These are phyloP conservation scores for Nemapogon koenigi DNA, from an alignment of 2,888 invertebrate species.

Conservation along the genomic window DNA sequence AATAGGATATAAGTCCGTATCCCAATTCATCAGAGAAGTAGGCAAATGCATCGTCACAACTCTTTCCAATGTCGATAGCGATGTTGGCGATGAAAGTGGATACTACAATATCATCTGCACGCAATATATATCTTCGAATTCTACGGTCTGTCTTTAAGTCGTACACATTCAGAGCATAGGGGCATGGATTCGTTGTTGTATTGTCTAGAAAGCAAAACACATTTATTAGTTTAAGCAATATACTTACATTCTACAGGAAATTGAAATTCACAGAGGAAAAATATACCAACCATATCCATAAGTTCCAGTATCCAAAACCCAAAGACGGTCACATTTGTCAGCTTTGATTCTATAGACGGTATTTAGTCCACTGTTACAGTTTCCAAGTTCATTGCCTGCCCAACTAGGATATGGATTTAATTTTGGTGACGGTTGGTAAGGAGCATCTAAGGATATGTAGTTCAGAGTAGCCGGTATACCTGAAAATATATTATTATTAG, in stretches of 20 bases:
- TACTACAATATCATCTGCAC: slow-evolving; percentile 74
- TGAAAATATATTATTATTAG: no score
- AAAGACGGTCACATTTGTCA: slow-evolving; percentile 79
- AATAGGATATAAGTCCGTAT: slow-evolving; percentile 81
- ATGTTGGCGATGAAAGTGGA: slow-evolving; percentile 88
- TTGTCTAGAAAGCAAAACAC: slow-evolving; percentile 48
- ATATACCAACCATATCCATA: slow-evolving; percentile 71
- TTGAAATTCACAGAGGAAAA: no score
- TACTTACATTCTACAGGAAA: no score
- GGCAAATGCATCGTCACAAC: slow-evolving; percentile 78
- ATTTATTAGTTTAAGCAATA: slow-evolving; percentile 1
- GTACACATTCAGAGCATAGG: slow-evolving; percentile 79
- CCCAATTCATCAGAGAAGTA: slow-evolving; percentile 85
- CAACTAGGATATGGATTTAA: slow-evolving; percentile 81
- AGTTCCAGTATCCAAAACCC: slow-evolving; percentile 86
- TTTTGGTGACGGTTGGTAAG: slow-evolving; percentile 73
- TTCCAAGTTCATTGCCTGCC: slow-evolving; percentile 75
- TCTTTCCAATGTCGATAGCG: slow-evolving; percentile 77
- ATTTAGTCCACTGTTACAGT: slow-evolving; percentile 75
- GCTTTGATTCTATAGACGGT: slow-evolving; percentile 83
- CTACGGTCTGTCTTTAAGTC: slow-evolving; percentile 76
- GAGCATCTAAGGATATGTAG: slow-evolving; percentile 74
- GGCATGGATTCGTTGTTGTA: slow-evolving; percentile 78
- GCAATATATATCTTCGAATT: slow-evolving; percentile 72
- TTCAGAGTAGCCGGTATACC: slow-evolving; percentile 84